Evolutionary conservation across 2,113 vertebrate genomes (phyloP), one percentile per base, ranked within the genome.

Genomic region (Xenopus borealis): DNA sequence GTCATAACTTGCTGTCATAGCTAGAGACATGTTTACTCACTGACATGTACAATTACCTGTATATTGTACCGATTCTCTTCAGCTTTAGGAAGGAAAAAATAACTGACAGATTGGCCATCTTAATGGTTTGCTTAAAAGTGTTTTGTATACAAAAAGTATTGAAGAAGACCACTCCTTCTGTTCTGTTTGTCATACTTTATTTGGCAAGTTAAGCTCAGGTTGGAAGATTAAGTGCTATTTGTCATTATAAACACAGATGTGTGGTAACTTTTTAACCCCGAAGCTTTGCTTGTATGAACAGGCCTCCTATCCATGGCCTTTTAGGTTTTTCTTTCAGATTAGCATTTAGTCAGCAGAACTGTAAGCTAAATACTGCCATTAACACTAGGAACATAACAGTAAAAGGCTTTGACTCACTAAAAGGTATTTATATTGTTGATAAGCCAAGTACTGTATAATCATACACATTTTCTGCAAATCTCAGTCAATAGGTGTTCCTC

Each of bases 281-380:
- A 62, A 71, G 17, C 59, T 83, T 75, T 87, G 78, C 92, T 66
- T 94, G 90, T 84, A 88, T 85, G 59, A 88, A 93, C 94, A 89
- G 92, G 93, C 71, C 80, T n/a, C 61, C 71, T 52, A 79, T 69
- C 83, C 58, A 30, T 59, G 50, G 7, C 27, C 45, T 58, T 66
- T 19, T 53, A 40, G 33, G 2, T 30, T 74, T 12, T 52, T 19
- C 52, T 52, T 62, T 45, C 30, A 44, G 53, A 63, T 55, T 13
- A 63, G 46, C 58, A 69, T 53, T 69, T 75, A 62, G 33, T 40
- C 33, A 40, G 2, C 33, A 40, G 33, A 40, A 40, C 33, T 40
- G 19, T 16, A 33, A 59, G 30, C 1, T 23, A 40, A 63, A 16
- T 30, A 16, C 12, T 13, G 17, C 23, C 3, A 11, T 33, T 33